Evolutionary conservation across 2,113 vertebrate species (phyloP).

Genomic region (Heterochromis multidens): DNA sequence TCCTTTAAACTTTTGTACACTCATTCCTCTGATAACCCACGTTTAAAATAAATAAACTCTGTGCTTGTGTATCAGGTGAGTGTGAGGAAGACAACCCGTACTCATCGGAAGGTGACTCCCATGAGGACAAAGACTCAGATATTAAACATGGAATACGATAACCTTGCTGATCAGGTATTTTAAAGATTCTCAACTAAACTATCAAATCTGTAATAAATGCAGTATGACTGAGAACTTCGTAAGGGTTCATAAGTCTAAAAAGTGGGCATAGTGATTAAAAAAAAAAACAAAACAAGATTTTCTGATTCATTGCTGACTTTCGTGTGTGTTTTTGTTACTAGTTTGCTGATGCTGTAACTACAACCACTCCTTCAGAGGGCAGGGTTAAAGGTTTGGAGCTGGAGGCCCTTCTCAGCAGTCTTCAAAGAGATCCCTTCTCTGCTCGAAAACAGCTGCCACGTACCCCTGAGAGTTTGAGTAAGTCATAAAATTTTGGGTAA

Average conservation of each 20-base stretch:
- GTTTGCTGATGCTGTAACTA: constrained; percentile 80
- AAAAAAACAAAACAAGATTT: too few relatives aligned
- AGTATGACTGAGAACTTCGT: neutral
- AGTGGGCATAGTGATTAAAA: neutral
- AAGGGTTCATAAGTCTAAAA: neutral
- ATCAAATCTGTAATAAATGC: neutral
- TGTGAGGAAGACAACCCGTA: neutral
- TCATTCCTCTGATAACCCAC: neutral
- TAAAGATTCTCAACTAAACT: neutral
- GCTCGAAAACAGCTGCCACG: constrained; percentile 80
- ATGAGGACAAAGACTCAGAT: constrained; percentile 36
- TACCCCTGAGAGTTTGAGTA: constrained; percentile 89
- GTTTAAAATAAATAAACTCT: neutral
- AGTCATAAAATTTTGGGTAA: constrained; percentile 38
- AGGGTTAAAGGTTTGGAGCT: constrained; percentile 62
- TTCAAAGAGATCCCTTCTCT: constrained; percentile 81
- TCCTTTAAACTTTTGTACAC: neutral
- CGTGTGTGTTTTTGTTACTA: constrained; percentile 26
- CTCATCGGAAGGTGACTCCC: neutral
- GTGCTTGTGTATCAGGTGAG: constrained; percentile 8
- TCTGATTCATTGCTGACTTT: neutral
- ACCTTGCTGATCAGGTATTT: constrained; percentile 69
- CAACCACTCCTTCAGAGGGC: constrained; percentile 45
- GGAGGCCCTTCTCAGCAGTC: constrained; percentile 68
- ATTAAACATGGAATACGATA: constrained; percentile 64